Conservation (phyloP, 2,113 vertebrate species). For the Mastomys coucha region DNA sequence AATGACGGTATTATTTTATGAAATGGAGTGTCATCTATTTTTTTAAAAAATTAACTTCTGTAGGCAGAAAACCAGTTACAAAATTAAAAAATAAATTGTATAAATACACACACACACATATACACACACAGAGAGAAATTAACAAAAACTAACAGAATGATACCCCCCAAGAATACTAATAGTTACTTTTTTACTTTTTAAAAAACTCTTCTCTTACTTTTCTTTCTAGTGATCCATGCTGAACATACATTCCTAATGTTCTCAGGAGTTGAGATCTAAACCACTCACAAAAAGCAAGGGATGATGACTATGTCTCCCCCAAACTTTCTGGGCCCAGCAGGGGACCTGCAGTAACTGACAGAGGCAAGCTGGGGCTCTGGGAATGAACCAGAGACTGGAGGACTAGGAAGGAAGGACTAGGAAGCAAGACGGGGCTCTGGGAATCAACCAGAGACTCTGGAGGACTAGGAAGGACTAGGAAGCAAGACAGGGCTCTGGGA, state of each 20-base stretch:
- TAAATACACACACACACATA: background rate
- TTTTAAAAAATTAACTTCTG: background rate
- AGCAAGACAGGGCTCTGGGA: constrained; percentile 10
- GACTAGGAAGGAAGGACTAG: background rate
- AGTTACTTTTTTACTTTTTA: background rate
- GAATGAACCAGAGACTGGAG: background rate
- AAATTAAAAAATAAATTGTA: background rate
- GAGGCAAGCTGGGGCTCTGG: background rate
- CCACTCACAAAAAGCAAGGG: background rate
- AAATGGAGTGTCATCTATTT: background rate
- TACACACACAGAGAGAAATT: too few relatives aligned
- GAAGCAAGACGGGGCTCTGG: background rate
- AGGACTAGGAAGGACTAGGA: background rate
- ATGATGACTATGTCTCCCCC: background rate
- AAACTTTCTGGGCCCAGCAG: background rate
- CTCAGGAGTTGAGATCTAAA: background rate
- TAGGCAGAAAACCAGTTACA: background rate
- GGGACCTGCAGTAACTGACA: background rate
- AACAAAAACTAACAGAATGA: background rate
- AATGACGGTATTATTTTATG: background rate
- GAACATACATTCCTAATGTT: background rate
- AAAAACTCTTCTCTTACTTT: background rate
- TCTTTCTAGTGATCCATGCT: background rate
- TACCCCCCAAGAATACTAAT: background rate
- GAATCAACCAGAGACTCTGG: background rate